Conservation (phyloP, 2,113 vertebrate genomes). For the Rhinoderma darwinii region DNA sequence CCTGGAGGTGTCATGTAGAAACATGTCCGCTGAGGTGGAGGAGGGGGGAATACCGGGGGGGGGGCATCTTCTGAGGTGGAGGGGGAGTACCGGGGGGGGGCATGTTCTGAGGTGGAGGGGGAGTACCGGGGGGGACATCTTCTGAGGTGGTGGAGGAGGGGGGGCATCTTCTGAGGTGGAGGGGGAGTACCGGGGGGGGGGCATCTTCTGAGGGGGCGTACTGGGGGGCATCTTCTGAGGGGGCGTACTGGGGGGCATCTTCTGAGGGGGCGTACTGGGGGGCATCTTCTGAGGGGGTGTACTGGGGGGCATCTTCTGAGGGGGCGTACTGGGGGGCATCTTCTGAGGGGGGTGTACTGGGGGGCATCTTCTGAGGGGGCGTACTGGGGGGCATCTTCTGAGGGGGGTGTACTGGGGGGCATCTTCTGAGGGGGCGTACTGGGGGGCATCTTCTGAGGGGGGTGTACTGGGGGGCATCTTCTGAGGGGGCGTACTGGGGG, state of each 20-base stretch:
- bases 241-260: background rate
- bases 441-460: background rate
- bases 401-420: too few relatives aligned
- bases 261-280: too few relatives aligned
- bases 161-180: background rate
- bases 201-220: background rate
- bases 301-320: too few relatives aligned
- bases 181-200: too few relatives aligned
- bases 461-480: background rate
- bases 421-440: background rate
- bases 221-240: background rate
- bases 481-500: fast-evolving
- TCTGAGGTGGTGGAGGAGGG: background rate
- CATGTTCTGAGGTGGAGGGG: background rate
- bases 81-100: background rate
- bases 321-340: background rate
- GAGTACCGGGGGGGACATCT: background rate
- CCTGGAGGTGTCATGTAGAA: background rate
- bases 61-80: too few relatives aligned
- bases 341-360: too few relatives aligned
- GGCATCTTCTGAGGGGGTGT: background rate
- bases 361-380: background rate
- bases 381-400: background rate
- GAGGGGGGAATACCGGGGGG: background rate
- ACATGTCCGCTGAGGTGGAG: too few relatives aligned